A percentile compares a stretch with the other conserved stretches of the same genome.
Conservation (phyloP, 2,888 invertebrate species). For the Eudemis profundana region DNA sequence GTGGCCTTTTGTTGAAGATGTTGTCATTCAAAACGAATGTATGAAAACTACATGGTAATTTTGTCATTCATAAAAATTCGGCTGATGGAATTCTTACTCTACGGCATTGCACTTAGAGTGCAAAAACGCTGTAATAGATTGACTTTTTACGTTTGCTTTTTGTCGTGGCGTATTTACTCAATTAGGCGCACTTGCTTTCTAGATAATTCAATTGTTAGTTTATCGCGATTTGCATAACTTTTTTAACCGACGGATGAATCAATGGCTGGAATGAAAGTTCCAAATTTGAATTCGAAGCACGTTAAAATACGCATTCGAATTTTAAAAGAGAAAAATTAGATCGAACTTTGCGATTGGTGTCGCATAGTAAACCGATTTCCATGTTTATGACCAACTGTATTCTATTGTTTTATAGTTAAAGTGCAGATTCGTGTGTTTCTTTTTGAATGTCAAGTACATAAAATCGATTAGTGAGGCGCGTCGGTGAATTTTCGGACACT, state of each 20-base stretch:
- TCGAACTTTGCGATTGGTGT: conserved; percentile 56
- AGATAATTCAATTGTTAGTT: conserved; percentile 54
- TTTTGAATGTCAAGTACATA: conserved; percentile 80
- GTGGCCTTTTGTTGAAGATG: conserved; percentile 60
- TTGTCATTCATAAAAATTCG: conserved; percentile 25
- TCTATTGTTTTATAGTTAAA: conserved; percentile 49
- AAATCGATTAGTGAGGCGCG: conserved; percentile 72
- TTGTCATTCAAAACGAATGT: conserved; percentile 60
- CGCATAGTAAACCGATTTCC: conserved; percentile 58
- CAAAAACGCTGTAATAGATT: conserved; percentile 44
- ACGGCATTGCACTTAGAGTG: conserved; percentile 13
- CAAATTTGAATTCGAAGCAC: conserved; percentile 64
- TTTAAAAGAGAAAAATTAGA: conserved; percentile 66
- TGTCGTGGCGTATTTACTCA: conserved; percentile 45
- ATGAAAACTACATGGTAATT: conserved; percentile 27
- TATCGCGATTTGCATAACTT: conserved; percentile 27
- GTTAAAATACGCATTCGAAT: conserved; percentile 62
- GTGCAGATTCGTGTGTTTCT: conserved; percentile 51
- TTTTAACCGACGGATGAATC: conserved; percentile 3
- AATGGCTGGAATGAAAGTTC: conserved; percentile 56
- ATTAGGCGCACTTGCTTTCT: conserved; percentile 50
- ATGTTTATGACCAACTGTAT: conserved; percentile 44
- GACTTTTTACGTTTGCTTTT: conserved; percentile 37
- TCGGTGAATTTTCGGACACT: conserved; percentile 72
- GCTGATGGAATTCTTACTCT: conserved; percentile 14